Conservation (phyloP, 2,113 vertebrate species). For the Cephalopholis sonnerati region DNA sequence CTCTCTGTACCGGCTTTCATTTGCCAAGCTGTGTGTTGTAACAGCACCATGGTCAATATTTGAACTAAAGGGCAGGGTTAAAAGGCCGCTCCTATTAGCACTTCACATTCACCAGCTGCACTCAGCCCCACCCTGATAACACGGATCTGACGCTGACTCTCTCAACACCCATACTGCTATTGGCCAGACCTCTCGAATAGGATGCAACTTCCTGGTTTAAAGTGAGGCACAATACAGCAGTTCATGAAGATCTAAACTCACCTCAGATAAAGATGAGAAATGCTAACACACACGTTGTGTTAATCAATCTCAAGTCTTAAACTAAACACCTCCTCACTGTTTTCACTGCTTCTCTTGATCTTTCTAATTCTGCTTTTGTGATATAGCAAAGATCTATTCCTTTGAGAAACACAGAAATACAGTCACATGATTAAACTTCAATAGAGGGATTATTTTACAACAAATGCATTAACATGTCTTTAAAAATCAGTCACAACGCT, state of each 20-base stretch:
- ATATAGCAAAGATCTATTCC: too few species aligned
- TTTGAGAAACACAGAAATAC: not conserved
- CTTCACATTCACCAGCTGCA: conserved; percentile 64
- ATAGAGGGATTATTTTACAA: too few species aligned
- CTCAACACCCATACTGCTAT: not conserved
- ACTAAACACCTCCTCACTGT: not conserved
- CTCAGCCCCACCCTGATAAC: conserved; percentile 77
- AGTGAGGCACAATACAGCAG: not conserved
- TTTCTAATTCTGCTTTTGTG: not conserved
- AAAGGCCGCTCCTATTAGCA: conserved; percentile 67
- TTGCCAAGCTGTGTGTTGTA: conserved; percentile 41
- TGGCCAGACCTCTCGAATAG: conserved; percentile 12
- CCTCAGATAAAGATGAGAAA: conserved; percentile 30
- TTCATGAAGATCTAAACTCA: not conserved
- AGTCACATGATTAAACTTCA: too few species aligned
- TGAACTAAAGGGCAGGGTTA: conserved; percentile 65
- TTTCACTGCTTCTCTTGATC: not conserved
- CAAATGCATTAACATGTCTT: not conserved
- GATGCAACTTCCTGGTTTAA: conserved; percentile 45
- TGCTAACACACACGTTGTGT: not conserved
- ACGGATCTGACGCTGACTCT: conserved; percentile 71
- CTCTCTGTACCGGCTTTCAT: not conserved
- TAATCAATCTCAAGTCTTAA: not conserved
- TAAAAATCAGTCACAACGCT: too few species aligned
- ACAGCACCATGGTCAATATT: conserved; percentile 82